A percentile compares a stretch with the other conserved stretches of the same genome.
phyloP scores from a whole-genome alignment of 2,797 vertebrate species.

The Arrhamphus sclerolepis region DNA sequence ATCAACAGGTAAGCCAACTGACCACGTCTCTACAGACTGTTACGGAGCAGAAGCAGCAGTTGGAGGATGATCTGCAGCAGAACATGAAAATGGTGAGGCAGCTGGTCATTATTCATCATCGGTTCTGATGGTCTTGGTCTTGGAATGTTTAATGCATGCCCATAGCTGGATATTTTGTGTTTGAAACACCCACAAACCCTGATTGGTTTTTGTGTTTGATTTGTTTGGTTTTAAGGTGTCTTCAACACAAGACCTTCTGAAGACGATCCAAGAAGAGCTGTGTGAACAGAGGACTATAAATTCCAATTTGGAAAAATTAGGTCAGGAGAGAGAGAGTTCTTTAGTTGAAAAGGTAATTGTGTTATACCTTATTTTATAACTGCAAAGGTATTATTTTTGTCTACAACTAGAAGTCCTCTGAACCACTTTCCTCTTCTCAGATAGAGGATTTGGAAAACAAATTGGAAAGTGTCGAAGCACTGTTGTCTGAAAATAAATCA shows the following conservation, averaged over 20 bases:
- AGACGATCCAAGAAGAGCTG: conserved; percentile 38
- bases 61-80: conserved; percentile 35
- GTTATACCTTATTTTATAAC: background rate
- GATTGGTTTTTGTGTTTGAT: background rate
- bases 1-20: background rate
- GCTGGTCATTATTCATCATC: too few species aligned
- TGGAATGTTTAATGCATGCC: too few species aligned
- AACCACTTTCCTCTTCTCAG: background rate
- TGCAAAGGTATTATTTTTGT: too few species aligned
- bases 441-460: conserved; percentile 2
- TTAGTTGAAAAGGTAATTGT: conserved; percentile 29
- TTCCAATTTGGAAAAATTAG: conserved; percentile 21
- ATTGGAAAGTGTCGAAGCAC: conserved; percentile 44
- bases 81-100: conserved; percentile 25
- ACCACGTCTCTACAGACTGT: conserved; percentile 8
- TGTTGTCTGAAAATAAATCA: background rate
- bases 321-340: conserved; percentile 11
- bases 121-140: too few species aligned
- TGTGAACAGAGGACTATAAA: conserved; percentile 26
- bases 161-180: too few species aligned
- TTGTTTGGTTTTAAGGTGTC: conserved; percentile 24
- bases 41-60: conserved; percentile 26
- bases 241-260: conserved; percentile 23
- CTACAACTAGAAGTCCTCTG: background rate
- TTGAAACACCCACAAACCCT: too few species aligned